Evolutionary conservation across 2,888 invertebrate species (phyloP).

Genomic region (Gymnoscelis rufifasciata): DNA sequence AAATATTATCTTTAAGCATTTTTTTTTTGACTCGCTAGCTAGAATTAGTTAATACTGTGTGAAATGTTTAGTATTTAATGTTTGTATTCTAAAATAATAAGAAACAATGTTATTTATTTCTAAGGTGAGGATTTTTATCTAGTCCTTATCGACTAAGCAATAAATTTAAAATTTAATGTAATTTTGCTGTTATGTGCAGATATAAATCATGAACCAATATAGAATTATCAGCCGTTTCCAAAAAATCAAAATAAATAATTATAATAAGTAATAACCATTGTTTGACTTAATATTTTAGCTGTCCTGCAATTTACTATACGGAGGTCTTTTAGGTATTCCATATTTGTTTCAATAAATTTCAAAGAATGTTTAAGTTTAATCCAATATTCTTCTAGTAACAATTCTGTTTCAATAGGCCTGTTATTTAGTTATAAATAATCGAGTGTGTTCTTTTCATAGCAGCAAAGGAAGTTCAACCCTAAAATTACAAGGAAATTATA

Average conservation of each 20-base stretch:
- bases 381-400: constrained; percentile 3
- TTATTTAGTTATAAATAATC: constrained; percentile 20
- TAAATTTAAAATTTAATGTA: background rate
- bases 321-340: no score
- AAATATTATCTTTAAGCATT: no score
- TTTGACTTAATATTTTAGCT: no score
- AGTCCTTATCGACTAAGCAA: constrained; percentile 18
- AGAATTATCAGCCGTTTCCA: constrained; percentile 7
- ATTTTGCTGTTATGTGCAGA: no score
- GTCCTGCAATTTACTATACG: no score
- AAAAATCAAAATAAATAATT: constrained; percentile 13
- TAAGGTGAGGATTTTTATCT: constrained; percentile 8
- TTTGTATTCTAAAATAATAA: background rate
- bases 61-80: background rate
- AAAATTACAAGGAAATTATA: constrained; percentile 23
- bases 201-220: background rate
- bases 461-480: constrained; percentile 18
- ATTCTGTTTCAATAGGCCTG: constrained; percentile 13
- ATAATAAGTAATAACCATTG: background rate
- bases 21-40: no score
- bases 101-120: background rate
- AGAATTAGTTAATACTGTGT: no score
- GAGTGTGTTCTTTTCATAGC: constrained; percentile 21
- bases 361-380: no score
- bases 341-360: no score